Base-by-base conservation (phyloP, 2,797 vertebrate genomes). In the Mormyrops boulengeri region DNA sequence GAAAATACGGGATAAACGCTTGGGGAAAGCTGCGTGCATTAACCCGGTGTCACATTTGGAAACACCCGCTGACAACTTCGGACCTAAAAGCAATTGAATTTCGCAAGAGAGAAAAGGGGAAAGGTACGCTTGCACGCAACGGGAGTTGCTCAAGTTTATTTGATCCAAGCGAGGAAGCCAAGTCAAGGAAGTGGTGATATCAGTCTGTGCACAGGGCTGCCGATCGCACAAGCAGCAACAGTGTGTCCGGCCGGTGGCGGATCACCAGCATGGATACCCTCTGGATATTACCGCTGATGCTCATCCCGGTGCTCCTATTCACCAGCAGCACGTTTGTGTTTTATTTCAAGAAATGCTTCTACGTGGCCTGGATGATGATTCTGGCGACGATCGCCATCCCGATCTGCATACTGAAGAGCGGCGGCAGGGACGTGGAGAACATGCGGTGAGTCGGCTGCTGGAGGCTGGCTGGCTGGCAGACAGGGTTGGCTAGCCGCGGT, bases 301-400 rank as follows among this genome's bases (percentile, higher is more conserved):
- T 94, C 88, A 91, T 95, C 87, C 94, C 94, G 0, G 53, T 94
- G 12, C 91, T 96, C 53, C 94, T 94, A 62, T 91, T 94, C 91
- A 94, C 93, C 90, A 94, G 93, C 88, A 52, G 92, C 91, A 92
- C 94, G 90, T 95, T 95, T 93, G 94, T 94, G 89, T 96, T 94
- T 90, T 95, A 95, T 93, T 94, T 94, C 90, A 96, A 96, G 92
- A 94, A 95, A 93, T 92, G 91, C 34, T 95, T 95, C 92, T 96
- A 95, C 92, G 94, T 95, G 0, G 92, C 94, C 91, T 95, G 94
- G 94, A 95, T 96, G 93, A 93, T 96, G 90, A 92, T 94, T 49
- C 93, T 96, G 92, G 95, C 95, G 0, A 89, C 95, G 6, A 87
- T 96, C 0, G 95, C 94, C 66, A 95, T 96, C 88, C 95, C 95